phyloP scores from a whole-genome alignment of 1,140 invertebrate genomes.

The Triops longicaudatus region DNA sequence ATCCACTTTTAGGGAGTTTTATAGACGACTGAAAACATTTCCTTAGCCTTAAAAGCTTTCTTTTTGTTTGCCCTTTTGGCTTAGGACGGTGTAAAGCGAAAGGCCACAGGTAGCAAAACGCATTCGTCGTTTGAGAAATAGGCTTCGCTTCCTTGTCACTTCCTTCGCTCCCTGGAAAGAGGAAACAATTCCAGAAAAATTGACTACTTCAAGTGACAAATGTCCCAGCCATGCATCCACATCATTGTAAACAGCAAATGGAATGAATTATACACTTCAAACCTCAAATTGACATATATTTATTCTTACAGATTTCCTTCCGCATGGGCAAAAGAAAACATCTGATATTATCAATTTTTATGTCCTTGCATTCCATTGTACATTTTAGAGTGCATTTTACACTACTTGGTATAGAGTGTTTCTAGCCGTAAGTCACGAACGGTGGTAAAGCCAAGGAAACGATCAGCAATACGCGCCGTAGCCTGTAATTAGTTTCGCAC shows the following conservation, averaged over 20 bases:
- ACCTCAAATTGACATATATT: not conserved
- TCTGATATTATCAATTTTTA: not conserved
- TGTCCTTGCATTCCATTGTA: not conserved
- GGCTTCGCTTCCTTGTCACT: not conserved
- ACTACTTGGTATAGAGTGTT: too few relatives aligned
- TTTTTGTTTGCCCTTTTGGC: not conserved
- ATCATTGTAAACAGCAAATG: not conserved
- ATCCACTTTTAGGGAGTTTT: not conserved
- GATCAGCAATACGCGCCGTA: not conserved
- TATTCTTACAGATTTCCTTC: too few relatives aligned
- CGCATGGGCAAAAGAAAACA: not conserved
- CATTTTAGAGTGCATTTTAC: too few relatives aligned
- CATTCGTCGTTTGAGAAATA: not conserved
- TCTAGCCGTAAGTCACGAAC: too few relatives aligned
- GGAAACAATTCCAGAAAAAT: not conserved
- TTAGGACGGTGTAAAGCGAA: not conserved
- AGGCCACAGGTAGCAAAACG: not conserved
- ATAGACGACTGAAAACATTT: not conserved
- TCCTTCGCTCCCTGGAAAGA: not conserved
- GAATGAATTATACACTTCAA: not conserved
- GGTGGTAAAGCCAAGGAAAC: not conserved
- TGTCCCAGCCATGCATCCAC: not conserved
- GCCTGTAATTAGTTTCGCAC: constrained; percentile 7
- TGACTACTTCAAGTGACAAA: not conserved
- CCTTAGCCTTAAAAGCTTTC: not conserved